Percentiles rank a stretch among this genome's conserved stretches.
phyloP scores from a whole-genome alignment of 2,888 invertebrate species.

The Falcaria lacertinaria region DNA sequence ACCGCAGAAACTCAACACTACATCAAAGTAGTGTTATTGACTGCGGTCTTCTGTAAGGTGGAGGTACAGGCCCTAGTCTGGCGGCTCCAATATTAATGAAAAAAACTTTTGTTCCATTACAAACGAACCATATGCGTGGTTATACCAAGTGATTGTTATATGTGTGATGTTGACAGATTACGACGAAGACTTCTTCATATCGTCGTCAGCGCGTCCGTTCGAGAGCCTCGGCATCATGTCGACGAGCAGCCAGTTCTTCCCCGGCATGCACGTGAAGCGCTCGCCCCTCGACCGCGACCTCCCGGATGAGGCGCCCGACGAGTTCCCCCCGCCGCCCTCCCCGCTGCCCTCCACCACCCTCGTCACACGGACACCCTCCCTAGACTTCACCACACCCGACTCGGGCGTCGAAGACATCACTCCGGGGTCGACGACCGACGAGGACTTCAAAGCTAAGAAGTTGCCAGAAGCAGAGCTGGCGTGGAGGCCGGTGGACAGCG shows the following conservation, averaged over 20 bases:
- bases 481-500: constrained; percentile 58
- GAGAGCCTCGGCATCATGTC: constrained; percentile 79
- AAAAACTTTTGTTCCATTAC: too few relatives aligned
- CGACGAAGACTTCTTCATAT: constrained; percentile 86
- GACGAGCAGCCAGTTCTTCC: constrained; percentile 85
- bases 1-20: too few relatives aligned
- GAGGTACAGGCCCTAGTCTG: too few relatives aligned
- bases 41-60: too few relatives aligned
- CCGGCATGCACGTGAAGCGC: constrained; percentile 75
- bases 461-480: constrained; percentile 33
- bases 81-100: too few relatives aligned
- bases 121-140: too few relatives aligned
- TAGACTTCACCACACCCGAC: constrained; percentile 80
- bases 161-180: constrained; percentile 52
- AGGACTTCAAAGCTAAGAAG: constrained; percentile 50
- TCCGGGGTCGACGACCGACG: constrained; percentile 64
- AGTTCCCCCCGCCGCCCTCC: constrained; percentile 40
- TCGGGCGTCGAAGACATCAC: constrained; percentile 82
- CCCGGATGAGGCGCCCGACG: constrained; percentile 37
- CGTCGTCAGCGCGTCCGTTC: constrained; percentile 86
- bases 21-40: too few relatives aligned
- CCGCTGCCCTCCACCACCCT: constrained; percentile 36
- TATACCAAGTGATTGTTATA: too few relatives aligned
- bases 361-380: constrained; percentile 46
- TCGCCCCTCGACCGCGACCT: constrained; percentile 40